Evolutionary conservation across 2,888 invertebrate species (phyloP), one percentile per base, ranked within the genome.

Genomic region (Aspidiotus rigidus): DNA sequence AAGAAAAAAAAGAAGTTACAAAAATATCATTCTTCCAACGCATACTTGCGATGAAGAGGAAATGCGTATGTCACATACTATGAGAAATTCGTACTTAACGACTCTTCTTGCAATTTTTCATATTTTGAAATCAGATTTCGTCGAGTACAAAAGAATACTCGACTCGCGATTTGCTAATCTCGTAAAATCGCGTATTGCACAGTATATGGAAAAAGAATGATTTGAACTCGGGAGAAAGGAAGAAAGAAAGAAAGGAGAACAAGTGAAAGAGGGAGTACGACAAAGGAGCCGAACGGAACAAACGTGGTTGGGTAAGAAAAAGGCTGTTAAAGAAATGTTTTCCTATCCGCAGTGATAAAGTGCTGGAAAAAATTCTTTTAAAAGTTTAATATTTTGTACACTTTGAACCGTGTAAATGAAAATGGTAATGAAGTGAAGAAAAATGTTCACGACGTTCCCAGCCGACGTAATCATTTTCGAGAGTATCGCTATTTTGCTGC

Each of bases 51-150:
- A 28, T 5, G 28, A 28, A 28, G 28, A 28, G 28, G 28, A 28
- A 49, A 3, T 49, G 49, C 49, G 49, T 49, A n/a, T 49, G 49
- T 49, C 49, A 49, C 49, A 6, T 49, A n/a, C n/a, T n/a, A 49
- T 49, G 49, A 49, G 49, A 49, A 49, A 49, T 28, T 49, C 49
- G n/a, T 49, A 49, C 49, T 49, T 49, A 49, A 49, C 49, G 49
- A 49, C 11, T 49, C 49, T 49, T 49, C n/a, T 49, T 13, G 49
- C 49, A n/a, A 49, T 49, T 49, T 49, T 49, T 49, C 49, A 49
- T 49, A 49, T 49, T 49, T 49, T n/a, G 49, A 49, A 49, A 49
- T 49, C n/a, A 3, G 49, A 49, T 49, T 49, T 49, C 6, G 49
- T n/a, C n/a, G 49, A 11, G 49, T 49, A 49, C n/a, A 49, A 49